Conservation (phyloP, 1,140 invertebrate genomes). For the Zaprionus inermis region DNA sequence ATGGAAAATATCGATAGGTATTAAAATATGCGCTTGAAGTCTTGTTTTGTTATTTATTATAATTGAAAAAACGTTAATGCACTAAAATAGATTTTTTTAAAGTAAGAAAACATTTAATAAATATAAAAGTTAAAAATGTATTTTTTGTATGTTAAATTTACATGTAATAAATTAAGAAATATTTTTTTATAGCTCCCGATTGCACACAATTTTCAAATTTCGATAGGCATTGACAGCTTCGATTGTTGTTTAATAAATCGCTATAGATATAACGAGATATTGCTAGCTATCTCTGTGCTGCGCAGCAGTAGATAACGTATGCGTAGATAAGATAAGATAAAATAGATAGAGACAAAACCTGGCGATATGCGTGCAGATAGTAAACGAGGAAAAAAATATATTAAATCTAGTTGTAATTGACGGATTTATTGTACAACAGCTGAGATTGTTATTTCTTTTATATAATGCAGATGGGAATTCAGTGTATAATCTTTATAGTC, state of each 20-base stretch:
- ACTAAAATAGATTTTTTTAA: too few relatives aligned
- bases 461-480: too few relatives aligned
- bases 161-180: not conserved
- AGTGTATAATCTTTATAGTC: not conserved
- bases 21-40: too few relatives aligned
- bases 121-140: too few relatives aligned
- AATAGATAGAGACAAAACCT: not conserved
- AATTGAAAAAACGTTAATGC: too few relatives aligned
- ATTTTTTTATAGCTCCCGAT: too few relatives aligned
- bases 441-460: not conserved
- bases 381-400: not conserved
- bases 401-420: not conserved
- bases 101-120: too few relatives aligned
- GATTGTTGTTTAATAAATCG: not conserved
- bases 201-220: not conserved
- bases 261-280: not conserved
- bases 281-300: not conserved
- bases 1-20: not conserved
- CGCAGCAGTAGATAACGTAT: not conserved
- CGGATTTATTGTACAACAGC: not conserved
- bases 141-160: not conserved
- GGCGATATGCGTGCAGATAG: not conserved
- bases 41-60: too few relatives aligned
- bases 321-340: slow-evolving; percentile 2
- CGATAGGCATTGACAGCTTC: not conserved